Percentiles rank a stretch among this genome's conserved stretches.
Conservation (phyloP, 1,140 invertebrate genomes). For the Pseudomyrmex flavicornis region DNA sequence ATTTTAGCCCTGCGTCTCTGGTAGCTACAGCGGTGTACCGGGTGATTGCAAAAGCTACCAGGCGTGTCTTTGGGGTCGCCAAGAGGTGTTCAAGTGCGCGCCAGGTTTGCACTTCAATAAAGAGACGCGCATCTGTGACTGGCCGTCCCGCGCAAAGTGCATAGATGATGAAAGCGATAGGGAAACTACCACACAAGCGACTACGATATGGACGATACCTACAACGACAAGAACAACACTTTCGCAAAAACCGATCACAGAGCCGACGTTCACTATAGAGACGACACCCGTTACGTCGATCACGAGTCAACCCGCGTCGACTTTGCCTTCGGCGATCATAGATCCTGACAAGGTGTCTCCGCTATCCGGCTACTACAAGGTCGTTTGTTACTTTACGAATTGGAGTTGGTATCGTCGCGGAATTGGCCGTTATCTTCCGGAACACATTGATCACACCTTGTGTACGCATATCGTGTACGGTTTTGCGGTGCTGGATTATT, state of each 20-base stretch:
- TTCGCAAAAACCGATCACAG: constrained; percentile 13
- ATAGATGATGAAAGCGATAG: constrained; percentile 68
- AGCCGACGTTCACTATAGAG: not conserved
- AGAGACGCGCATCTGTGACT: constrained; percentile 90
- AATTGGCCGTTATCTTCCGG: constrained; percentile 92
- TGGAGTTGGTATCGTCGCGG: constrained; percentile 97
- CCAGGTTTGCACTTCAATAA: constrained; percentile 92
- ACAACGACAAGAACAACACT: not conserved
- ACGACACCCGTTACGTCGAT: constrained; percentile 48
- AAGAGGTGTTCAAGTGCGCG: constrained; percentile 89
- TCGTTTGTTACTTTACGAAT: constrained; percentile 97
- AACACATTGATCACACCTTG: constrained; percentile 93
- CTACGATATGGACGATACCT: not conserved
- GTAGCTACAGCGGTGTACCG: constrained; percentile 87
- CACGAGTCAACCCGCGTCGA: constrained; percentile 63
- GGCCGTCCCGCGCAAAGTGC: constrained; percentile 91
- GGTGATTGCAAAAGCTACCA: constrained; percentile 91
- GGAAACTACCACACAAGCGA: not conserved
- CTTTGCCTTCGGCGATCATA: constrained; percentile 76
- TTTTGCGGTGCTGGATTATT: constrained; percentile 94
- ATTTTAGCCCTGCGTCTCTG: constrained; percentile 87
- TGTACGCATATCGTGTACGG: constrained; percentile 97
- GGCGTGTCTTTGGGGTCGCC: constrained; percentile 92
- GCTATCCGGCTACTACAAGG: constrained; percentile 82
- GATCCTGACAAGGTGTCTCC: constrained; percentile 82